Evolutionary conservation across 2,797 vertebrate species (phyloP).

Genomic region (Vipera latastei): DNA sequence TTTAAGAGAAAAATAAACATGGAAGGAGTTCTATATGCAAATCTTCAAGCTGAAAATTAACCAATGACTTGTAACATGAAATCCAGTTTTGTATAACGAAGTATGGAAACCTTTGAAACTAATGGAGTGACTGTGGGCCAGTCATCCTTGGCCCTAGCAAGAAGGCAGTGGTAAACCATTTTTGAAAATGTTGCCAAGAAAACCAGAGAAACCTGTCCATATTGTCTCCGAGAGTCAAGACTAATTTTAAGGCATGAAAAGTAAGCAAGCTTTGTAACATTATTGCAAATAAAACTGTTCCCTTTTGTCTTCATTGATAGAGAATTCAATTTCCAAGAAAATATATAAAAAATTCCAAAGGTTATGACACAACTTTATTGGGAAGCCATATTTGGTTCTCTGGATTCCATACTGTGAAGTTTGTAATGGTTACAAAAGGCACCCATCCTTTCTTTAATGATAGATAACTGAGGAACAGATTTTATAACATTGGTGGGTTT

Average conservation of each 20-base stretch:
- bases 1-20: background rate
- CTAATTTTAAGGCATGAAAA: background rate
- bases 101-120: background rate
- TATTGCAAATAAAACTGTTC: background rate
- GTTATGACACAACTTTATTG: background rate
- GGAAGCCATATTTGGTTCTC: background rate
- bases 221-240: background rate
- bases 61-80: background rate
- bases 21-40: background rate
- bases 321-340: background rate
- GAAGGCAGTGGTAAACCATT: background rate
- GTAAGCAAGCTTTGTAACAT: background rate
- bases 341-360: background rate
- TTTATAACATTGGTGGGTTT: background rate
- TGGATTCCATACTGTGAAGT: background rate
- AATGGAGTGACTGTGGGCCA: background rate
- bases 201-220: background rate
- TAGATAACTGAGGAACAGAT: background rate
- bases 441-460: background rate
- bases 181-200: background rate
- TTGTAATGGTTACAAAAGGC: background rate
- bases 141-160: background rate
- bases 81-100: background rate
- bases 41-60: background rate
- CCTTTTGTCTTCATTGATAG: background rate